Base-by-base conservation (phyloP, 1,140 invertebrate species). In the Maniola jurtina region DNA sequence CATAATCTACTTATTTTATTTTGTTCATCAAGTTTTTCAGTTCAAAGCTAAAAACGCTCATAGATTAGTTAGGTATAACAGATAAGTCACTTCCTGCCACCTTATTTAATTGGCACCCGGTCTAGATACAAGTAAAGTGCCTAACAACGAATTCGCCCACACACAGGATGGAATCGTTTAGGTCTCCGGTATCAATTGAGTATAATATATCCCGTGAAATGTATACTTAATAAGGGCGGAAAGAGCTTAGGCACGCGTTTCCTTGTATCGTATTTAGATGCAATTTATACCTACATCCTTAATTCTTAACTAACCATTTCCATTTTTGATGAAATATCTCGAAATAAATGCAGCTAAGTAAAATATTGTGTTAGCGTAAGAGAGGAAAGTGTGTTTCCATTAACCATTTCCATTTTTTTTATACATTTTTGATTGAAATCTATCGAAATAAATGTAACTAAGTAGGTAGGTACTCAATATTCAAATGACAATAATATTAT, bases 141-240 rank as follows among this genome's bases (percentile, higher is more conserved):
- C 42, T 45, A 16, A 16, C 34, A 60, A 25, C 25, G 36, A 61
- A 57, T 58, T 38, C 42, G 42, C 62, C 61, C 64, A 66, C 68
- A 55, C 52, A 62, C 60, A 72, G 66, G 66, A 72, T 69, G 63
- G 57, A 34, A 66, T 58, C 66, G 62, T 69, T 69, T 66, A 72
- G 54, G 35, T 55, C 56, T 50, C 58, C 40, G 64, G 14, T 64
- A 68, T 63, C 66, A 68, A 62, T 61, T 68, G 66, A 62, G 34
- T 45, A 61, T 68, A 61, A 66, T 61, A 42, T 33, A 63, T 63
- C 55, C 33, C 55, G 55, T 57, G 55, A 38, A 57, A 57, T 57
- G 34, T 57, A 57, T 1, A 57, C 55, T 57, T 57, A 57, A 38
- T 35, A 35, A 15, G 55, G 16, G 14, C 34, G 55, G 55, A 57